Percentiles rank a stretch among this genome's conserved stretches.
Evolutionary conservation across 2,888 invertebrate species (phyloP).

Genomic region (Athalia cordata): DNA sequence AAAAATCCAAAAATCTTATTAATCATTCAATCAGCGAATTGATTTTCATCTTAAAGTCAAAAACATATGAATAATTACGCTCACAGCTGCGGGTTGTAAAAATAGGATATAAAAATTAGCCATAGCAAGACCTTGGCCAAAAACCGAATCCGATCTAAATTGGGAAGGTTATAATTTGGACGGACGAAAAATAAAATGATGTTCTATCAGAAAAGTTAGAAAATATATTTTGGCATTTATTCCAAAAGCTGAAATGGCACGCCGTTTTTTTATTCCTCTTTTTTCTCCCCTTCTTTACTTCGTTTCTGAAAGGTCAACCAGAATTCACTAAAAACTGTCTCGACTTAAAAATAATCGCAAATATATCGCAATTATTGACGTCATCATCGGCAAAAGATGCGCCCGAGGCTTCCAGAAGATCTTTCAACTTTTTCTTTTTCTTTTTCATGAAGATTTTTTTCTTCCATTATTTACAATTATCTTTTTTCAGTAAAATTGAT

Average conservation of each 20-base stretch:
- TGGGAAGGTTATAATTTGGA: neutral
- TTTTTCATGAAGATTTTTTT: neutral
- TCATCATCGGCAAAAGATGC: neutral
- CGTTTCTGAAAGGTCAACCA: too few relatives aligned
- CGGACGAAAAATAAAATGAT: neutral
- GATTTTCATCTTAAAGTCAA: neutral
- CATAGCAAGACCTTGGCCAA: neutral
- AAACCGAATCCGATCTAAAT: neutral
- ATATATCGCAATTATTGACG: neutral
- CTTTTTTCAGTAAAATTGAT: too few relatives aligned
- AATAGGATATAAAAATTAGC: too few relatives aligned
- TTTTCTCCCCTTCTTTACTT: too few relatives aligned
- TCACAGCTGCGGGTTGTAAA: neutral
- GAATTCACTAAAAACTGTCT: neutral
- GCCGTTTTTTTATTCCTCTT: too few relatives aligned
- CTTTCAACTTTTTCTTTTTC: neutral
- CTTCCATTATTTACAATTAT: neutral
- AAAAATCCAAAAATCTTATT: neutral
- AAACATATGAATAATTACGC: neutral
- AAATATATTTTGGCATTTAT: neutral
- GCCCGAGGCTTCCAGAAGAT: neutral
- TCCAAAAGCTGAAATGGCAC: too few relatives aligned
- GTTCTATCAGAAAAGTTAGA: neutral
- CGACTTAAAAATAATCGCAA: conserved; percentile 30
- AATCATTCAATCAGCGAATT: neutral